phyloP scores from a whole-genome alignment of 2,888 invertebrate species.

The Clivina fossor region DNA sequence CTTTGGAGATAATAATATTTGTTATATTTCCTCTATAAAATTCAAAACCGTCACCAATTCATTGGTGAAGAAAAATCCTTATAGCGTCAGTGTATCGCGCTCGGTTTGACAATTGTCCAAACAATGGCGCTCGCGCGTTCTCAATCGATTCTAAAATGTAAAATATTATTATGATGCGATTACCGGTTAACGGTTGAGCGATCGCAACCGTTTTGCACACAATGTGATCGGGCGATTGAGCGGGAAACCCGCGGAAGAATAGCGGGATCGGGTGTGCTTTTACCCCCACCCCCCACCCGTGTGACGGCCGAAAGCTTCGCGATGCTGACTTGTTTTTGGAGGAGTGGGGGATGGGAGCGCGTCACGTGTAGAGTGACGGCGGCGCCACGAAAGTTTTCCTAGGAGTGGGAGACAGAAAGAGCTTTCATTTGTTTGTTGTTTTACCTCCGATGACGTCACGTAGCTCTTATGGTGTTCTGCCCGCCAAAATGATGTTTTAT shows the following conservation, averaged over 20 bases:
- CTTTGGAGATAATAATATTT: no score
- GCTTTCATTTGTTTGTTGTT: no score
- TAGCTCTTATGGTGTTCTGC: no score
- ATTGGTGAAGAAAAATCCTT: slow-evolving; percentile 10
- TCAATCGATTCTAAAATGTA: slow-evolving; percentile 54
- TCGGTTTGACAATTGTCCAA: slow-evolving; percentile 18
- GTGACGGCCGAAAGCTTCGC: background rate
- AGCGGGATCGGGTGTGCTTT: background rate
- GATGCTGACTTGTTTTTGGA: no score
- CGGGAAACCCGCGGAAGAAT: slow-evolving; percentile 11
- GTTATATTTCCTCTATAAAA: slow-evolving; percentile 15
- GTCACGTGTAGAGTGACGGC: slow-evolving; percentile 20
- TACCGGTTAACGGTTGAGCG: slow-evolving; percentile 67
- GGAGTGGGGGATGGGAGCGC: slow-evolving; percentile 10
- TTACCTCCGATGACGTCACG: no score
- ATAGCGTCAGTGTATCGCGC: slow-evolving; percentile 16
- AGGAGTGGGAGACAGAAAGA: no score
- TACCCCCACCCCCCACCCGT: slow-evolving; percentile 11
- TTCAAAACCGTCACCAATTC: slow-evolving; percentile 6
- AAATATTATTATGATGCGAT: slow-evolving; percentile 67
- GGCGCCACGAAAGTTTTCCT: background rate
- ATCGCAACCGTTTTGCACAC: slow-evolving; percentile 53
- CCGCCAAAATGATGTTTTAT: no score
- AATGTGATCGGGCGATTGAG: slow-evolving; percentile 25
- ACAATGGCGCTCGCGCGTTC: no score